phyloP scores from a whole-genome alignment of 2,113 vertebrate species.

The Ictidomys tridecemlineatus region DNA sequence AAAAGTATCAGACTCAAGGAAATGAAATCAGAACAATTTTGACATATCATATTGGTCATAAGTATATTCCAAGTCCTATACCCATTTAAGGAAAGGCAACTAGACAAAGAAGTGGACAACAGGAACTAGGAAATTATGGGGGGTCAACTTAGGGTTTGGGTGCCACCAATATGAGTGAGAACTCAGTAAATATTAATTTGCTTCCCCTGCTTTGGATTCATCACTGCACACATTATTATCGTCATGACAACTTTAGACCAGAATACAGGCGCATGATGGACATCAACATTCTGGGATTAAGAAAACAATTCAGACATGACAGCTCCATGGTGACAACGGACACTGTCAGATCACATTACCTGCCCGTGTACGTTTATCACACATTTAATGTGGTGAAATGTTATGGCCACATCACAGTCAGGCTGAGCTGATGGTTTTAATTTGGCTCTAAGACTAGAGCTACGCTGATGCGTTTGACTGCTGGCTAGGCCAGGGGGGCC shows the following conservation, averaged over 20 bases:
- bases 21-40: not conserved
- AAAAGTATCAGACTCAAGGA: not conserved
- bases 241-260: not conserved
- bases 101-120: not conserved
- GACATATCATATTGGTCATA: not conserved
- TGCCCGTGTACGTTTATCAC: conserved; percentile 63
- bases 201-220: not conserved
- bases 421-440: conserved; percentile 79
- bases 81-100: not conserved
- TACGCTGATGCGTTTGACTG: conserved; percentile 43
- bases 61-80: not conserved
- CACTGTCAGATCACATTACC: conserved; percentile 80
- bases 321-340: conserved; percentile 38
- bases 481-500: conserved; percentile 50
- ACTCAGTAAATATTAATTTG: not conserved
- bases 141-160: not conserved
- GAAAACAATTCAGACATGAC: conserved; percentile 60
- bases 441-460: conserved; percentile 64
- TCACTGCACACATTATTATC: not conserved
- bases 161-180: not conserved
- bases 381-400: conserved; percentile 81
- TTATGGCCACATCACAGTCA: conserved; percentile 78
- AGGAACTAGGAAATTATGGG: not conserved
- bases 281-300: not conserved
- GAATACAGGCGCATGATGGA: not conserved